These are phyloP conservation scores for Pantelozetes paolii DNA, from an alignment of 2,888 invertebrate genomes.

Conservation along the genomic window DNA sequence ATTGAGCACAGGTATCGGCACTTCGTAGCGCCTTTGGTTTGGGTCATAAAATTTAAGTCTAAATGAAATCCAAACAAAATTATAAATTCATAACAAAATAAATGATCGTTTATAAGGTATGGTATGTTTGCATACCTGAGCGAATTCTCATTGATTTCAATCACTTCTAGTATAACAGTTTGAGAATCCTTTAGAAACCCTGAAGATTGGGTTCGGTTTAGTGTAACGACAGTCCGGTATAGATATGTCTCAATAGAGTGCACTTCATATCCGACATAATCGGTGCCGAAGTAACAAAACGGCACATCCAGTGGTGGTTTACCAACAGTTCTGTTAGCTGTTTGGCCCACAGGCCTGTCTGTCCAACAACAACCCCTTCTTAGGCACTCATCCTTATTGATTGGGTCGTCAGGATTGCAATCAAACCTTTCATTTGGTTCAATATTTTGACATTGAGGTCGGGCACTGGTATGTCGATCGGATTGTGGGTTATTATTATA, in stretches of 20 bases:
- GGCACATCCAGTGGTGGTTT: conserved; percentile 37
- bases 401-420: conserved; percentile 41
- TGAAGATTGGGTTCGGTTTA: conserved; percentile 8
- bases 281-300: conserved; percentile 35
- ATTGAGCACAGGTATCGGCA: conserved; percentile 36
- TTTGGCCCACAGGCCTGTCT: no score
- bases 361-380: conserved; percentile 39
- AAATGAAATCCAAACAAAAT: background rate
- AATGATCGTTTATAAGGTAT: background rate
- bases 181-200: conserved; percentile 34
- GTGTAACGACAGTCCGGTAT: conserved; percentile 5
- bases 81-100: background rate
- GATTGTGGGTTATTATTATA: background rate
- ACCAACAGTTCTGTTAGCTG: background rate
- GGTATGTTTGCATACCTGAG: background rate
- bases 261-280: conserved; percentile 36
- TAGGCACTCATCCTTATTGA: conserved; percentile 43
- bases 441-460: conserved; percentile 9
- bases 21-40: conserved; percentile 31
- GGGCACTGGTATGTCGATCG: background rate
- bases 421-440: conserved; percentile 14
- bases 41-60: conserved; percentile 36
- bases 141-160: conserved; percentile 26
- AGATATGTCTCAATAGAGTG: background rate
- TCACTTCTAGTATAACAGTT: conserved; percentile 31